These are phyloP conservation scores for Eclectus roratus DNA, from an alignment of 2,113 vertebrate genomes.

Conservation along the genomic window DNA sequence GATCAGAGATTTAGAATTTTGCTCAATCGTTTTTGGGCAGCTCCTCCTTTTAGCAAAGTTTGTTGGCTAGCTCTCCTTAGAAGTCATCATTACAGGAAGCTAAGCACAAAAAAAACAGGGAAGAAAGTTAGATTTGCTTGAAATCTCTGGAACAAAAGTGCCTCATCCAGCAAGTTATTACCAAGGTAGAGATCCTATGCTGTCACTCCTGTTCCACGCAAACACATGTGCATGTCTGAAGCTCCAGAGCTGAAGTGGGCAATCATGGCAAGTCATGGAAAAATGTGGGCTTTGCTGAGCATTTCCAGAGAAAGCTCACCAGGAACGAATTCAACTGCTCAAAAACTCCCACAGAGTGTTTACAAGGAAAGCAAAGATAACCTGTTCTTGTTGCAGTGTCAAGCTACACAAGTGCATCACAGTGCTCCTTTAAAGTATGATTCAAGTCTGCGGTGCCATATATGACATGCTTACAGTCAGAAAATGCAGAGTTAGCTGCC, in stretches of 20 bases:
- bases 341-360: neutral
- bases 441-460: accelerated
- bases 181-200: neutral
- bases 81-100: constrained; percentile 39
- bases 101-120: constrained; percentile 9
- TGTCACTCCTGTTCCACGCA: neutral
- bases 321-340: neutral
- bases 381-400: neutral
- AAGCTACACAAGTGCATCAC: neutral
- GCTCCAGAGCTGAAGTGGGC: neutral
- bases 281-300: neutral
- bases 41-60: neutral
- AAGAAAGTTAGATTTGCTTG: neutral
- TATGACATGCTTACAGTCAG: neutral
- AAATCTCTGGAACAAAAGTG: neutral
- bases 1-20: constrained; percentile 26
- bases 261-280: neutral
- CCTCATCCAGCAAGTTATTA: neutral
- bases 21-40: constrained; percentile 52
- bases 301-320: neutral
- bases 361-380: neutral
- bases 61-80: constrained; percentile 1
- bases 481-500: neutral
- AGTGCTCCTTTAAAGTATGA: neutral
- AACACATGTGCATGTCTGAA: neutral